Conservation (phyloP, 1,140 invertebrate species). For the Drosophila parabipectinata region DNA sequence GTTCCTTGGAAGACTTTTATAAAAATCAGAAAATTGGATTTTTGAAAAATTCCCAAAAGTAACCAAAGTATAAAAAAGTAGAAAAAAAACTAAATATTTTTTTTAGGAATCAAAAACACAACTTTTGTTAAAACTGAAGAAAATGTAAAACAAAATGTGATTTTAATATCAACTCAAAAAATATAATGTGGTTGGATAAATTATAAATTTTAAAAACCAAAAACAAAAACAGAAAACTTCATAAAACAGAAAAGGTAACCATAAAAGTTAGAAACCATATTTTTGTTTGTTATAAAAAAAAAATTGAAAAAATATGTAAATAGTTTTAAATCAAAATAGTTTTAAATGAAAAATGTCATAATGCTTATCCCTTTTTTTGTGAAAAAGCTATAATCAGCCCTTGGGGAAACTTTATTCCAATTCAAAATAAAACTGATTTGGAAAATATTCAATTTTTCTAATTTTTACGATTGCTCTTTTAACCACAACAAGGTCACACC, state of each 20-base stretch:
- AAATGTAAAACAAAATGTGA: background rate
- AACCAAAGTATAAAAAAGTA: background rate
- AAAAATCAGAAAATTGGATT: no score
- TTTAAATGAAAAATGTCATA: no score
- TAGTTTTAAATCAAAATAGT: no score
- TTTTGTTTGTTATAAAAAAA: background rate
- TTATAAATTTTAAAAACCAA: background rate
- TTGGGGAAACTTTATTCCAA: no score
- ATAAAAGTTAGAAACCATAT: no score
- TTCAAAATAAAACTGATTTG: no score
- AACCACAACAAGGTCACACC: constrained; percentile 21
- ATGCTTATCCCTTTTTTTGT: background rate
- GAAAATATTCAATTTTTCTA: background rate
- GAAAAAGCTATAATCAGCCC: background rate
- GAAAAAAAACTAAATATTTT: no score
- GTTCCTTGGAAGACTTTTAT: background rate
- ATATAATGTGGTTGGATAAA: background rate
- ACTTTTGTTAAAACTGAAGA: background rate
- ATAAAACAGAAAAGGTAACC: background rate
- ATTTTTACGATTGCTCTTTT: constrained; percentile 9
- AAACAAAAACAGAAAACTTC: background rate
- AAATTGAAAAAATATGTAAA: no score
- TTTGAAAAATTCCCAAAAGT: background rate
- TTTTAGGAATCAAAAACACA: no score
- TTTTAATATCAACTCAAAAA: background rate